Base-by-base conservation (phyloP, 2,113 vertebrate species). In the Tyto alba region DNA sequence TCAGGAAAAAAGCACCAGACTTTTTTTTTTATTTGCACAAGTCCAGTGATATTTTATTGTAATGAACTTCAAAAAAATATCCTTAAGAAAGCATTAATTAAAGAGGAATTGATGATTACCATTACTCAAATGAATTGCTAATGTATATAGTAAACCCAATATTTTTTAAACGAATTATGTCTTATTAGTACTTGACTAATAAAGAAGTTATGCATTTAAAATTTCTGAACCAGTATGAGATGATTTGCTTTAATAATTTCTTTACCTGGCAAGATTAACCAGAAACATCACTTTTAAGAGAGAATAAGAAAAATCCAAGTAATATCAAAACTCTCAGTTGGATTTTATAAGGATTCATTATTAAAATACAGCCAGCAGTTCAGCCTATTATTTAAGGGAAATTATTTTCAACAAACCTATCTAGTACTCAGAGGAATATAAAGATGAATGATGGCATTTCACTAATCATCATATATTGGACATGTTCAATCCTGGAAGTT, bases 321-420 rank as follows among this genome's bases (percentile, higher is more conserved):
- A 69, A 56, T 72, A 95, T 47, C 25, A 84, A 53, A 90, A 76
- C 40, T 64, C 72, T 64, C 13, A 2, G 50, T 38, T 56, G 34
- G 36, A 87, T 93, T 87, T 93, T 79, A 85, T 25, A 96, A 87
- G 43, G 27, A 74, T 93, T 90, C 34, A 20, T 95, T 97, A 93
- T 94, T 92, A 95, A 96, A 96, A 96, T 82, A 59, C 22, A 92
- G 36, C 43, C 76, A 80, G 18, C 32, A 90, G 86, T 34, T 93
- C 93, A 96, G 25, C 29, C 91, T 55, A 36, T 95, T 92, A 88
- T 71, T 93, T 69, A 93, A 95, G 87, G 77, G 56, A 95, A 96
- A 96, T 83, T 53, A 72, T 85, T 96, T 86, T 79, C 93, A 93
- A 69, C 64, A 80, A 93, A 88, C 25, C 64, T 71, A 84, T 78